Base-by-base conservation (phyloP, 2,888 invertebrate species). In the Masnerella sp. region DNA sequence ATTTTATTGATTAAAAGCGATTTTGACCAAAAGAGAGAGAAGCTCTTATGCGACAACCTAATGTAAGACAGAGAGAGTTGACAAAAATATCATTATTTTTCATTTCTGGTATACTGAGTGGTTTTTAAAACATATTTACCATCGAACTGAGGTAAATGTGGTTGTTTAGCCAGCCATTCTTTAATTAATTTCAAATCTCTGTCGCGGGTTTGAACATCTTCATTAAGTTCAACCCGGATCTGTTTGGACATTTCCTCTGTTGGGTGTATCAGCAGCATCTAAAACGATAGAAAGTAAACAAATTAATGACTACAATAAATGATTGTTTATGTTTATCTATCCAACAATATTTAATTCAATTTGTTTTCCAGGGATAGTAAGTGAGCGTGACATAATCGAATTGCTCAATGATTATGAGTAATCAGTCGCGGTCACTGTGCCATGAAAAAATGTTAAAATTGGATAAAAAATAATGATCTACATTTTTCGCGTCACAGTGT, bases 161-260 rank as follows among this genome's bases (percentile, higher is more conserved):
- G 91, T 79, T 92, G 91, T 78, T 92, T 91, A 75, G 87, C 85
- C 51, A 92, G 84, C 92, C 92, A 92, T 7, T 92, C 92, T 79
- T 90, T 91, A 75, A 92, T 91, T 20, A 89, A 87, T 3, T 88
- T 88, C 18, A 92, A 80, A 75, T 92, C 92, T 2, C 88, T 88
- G 36, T 91, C 90, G 0, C 90, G 87, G 0, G 91, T 92, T 20
- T 85, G 85, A 0, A 89, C 87, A 75, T 92, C 89, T 82, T 94
- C 94, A 47, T 93, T 93, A 70, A 94, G 88, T 82, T 93, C 93
- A 74, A 90, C 89, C 56, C 92, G 90, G 80, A 93, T 93, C 85
- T 88, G 88, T 82, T 91, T 89, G 81, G 92, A 92, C 88, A 92
- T 89, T 81, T 93, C 93, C 14, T 91, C 91, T 1, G 90, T 85